Percentiles rank a stretch among this genome's conserved stretches.
These are phyloP conservation scores for Podilymbus podiceps DNA, from an alignment of 2,113 vertebrate species.

Conservation along the genomic window DNA sequence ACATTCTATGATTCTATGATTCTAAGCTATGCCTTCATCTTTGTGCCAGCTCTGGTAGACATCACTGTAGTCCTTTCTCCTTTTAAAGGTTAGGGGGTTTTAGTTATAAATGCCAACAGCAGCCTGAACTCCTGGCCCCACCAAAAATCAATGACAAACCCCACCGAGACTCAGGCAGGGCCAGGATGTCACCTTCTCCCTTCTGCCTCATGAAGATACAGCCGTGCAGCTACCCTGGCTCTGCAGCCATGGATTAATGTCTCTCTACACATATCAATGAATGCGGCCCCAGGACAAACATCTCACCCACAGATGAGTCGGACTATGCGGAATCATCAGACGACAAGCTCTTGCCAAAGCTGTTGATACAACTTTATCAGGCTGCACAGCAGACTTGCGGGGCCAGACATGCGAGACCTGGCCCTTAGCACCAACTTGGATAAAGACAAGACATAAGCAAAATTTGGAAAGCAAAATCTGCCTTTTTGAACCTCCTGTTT, in stretches of 20 bases:
- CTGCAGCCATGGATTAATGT: neutral
- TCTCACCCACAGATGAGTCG: neutral
- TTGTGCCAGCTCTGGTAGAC: neutral
- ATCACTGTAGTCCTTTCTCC: neutral
- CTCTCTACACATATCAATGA: neutral
- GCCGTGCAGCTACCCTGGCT: neutral
- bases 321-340: neutral
- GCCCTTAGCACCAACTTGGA: neutral
- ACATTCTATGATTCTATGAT: no score
- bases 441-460: neutral
- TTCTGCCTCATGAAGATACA: neutral
- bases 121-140: neutral
- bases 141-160: neutral
- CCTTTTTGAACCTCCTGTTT: neutral
- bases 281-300: neutral
- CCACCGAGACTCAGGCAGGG: neutral
- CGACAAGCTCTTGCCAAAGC: neutral
- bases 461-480: neutral
- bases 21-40: neutral
- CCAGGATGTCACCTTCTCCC: neutral
- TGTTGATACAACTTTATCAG: neutral
- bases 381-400: neutral
- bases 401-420: neutral
- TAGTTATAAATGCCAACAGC: neutral
- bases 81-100: neutral